phyloP scores from a whole-genome alignment of 2,797 vertebrate species.

The Setipinna tenuifilis region DNA sequence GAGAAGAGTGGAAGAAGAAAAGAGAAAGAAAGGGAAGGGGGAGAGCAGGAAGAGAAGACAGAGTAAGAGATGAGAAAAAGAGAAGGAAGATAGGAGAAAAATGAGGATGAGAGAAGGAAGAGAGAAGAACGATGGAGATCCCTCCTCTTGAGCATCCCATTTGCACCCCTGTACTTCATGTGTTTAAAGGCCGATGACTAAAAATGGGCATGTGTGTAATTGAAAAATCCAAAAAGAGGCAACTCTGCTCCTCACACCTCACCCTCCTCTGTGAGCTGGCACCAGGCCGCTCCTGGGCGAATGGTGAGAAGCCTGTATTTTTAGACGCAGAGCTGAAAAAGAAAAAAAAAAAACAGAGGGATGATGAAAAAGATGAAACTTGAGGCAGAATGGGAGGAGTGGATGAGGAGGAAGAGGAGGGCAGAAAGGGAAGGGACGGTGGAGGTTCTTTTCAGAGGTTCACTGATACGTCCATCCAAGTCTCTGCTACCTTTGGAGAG shows the following conservation, averaged over 20 bases:
- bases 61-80: not conserved
- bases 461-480: not conserved
- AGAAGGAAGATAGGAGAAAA: not conserved
- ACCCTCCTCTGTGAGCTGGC: not conserved
- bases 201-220: conserved; percentile 9
- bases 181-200: not conserved
- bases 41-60: no score
- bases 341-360: not conserved
- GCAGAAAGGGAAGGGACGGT: not conserved
- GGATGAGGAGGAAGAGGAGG: not conserved
- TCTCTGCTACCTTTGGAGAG: not conserved
- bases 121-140: not conserved
- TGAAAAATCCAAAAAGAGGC: not conserved
- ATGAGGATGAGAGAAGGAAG: not conserved
- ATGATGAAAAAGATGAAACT: conserved; percentile 8
- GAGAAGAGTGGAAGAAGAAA: not conserved
- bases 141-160: not conserved
- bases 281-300: not conserved
- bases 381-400: not conserved
- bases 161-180: not conserved
- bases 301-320: not conserved
- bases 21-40: no score
- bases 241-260: not conserved
- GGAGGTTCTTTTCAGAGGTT: not conserved
- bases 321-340: not conserved